Percentiles rank a stretch among this genome's conserved stretches.
phyloP scores from a whole-genome alignment of 2,888 invertebrate genomes.

The Fissipunctia ypsillon region DNA sequence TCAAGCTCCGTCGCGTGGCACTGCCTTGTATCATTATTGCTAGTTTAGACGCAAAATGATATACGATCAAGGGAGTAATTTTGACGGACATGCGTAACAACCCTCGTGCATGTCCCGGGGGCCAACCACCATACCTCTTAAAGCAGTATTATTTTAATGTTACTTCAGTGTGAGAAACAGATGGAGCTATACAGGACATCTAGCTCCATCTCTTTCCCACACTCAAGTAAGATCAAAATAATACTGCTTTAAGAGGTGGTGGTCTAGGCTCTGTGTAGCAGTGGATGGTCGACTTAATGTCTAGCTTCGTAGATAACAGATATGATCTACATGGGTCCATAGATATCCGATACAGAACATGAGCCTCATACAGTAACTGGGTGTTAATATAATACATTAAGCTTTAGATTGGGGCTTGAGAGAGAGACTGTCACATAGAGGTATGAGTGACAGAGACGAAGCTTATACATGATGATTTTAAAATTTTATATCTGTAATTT shows the following conservation, averaged over 20 bases:
- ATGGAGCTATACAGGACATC: no score
- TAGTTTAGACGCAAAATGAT: not conserved
- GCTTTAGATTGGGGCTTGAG: not conserved
- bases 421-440: not conserved
- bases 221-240: no score
- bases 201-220: no score
- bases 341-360: constrained; percentile 20
- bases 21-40: not conserved
- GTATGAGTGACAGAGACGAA: not conserved
- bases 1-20: no score
- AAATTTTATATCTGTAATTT: no score
- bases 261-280: not conserved
- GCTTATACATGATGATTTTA: no score
- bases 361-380: not conserved
- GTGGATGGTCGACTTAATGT: constrained; percentile 6
- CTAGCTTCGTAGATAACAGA: constrained; percentile 27
- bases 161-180: no score
- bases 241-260: no score
- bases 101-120: no score
- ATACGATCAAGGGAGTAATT: not conserved
- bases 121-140: no score
- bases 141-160: no score
- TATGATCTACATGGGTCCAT: constrained; percentile 28
- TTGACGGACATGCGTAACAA: not conserved
- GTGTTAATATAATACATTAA: not conserved